Percentiles rank a stretch among this genome's conserved stretches.
Conservation (phyloP, 2,113 vertebrate species). For the Ammodramus savannarum region DNA sequence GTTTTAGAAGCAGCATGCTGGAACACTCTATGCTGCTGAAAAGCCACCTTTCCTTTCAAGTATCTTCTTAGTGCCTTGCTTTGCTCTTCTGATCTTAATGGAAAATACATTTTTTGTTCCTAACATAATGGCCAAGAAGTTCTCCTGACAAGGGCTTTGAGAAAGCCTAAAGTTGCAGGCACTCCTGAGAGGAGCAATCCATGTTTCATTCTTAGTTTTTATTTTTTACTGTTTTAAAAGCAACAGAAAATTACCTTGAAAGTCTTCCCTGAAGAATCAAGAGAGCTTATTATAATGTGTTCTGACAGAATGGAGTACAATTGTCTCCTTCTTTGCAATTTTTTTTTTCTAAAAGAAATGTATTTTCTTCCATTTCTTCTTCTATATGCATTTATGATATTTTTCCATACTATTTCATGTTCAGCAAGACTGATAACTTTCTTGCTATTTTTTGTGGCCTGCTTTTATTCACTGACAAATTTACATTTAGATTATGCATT, state of each 20-base stretch:
- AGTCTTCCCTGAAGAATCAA: not conserved
- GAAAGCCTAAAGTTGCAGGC: not conserved
- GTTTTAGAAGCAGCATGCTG: not conserved
- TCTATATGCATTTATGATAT: not conserved
- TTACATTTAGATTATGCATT: not conserved
- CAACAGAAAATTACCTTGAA: not conserved
- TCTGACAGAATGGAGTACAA: not conserved
- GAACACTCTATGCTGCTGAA: not conserved
- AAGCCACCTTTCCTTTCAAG: not conserved
- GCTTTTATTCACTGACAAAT: not conserved
- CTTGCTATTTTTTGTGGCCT: not conserved
- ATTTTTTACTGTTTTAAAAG: not conserved
- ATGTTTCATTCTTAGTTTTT: not conserved
- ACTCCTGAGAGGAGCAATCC: not conserved
- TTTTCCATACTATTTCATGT: not conserved
- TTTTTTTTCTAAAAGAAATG: not conserved
- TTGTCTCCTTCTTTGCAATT: not conserved
- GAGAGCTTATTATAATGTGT: not conserved
- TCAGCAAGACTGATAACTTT: not conserved
- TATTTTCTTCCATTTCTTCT: not conserved
- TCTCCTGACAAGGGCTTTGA: not conserved
- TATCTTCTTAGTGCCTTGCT: not conserved
- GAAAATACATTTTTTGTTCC: not conserved
- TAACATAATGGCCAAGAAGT: not conserved
- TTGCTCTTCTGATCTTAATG: not conserved